Percentiles rank a stretch among this genome's conserved stretches.
phyloP scores from a whole-genome alignment of 2,113 vertebrate genomes.

The Lates calcarifer region DNA sequence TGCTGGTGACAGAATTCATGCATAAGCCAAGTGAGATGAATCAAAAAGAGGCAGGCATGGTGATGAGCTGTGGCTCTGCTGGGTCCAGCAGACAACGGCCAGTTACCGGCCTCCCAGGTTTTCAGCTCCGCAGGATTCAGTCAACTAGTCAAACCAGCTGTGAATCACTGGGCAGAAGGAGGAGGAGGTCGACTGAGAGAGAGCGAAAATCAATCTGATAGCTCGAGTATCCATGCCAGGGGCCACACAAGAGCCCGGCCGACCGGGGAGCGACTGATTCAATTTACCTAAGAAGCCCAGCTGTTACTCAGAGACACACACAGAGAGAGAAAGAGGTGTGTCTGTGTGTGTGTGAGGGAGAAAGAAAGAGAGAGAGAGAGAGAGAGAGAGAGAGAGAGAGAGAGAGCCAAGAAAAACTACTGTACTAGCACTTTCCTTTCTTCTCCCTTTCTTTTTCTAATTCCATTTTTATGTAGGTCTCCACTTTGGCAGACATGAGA shows the following conservation, averaged over 20 bases:
- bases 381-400: background rate
- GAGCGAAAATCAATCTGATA: slow-evolving; percentile 73
- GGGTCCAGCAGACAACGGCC: slow-evolving; percentile 20
- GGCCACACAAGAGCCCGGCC: slow-evolving; percentile 56
- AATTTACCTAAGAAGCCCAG: slow-evolving; percentile 71
- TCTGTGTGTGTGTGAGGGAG: background rate
- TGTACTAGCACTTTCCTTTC: slow-evolving; percentile 58
- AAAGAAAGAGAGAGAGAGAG: background rate
- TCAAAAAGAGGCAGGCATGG: background rate
- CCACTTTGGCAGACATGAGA: slow-evolving; percentile 47
- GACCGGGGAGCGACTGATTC: slow-evolving; percentile 63
- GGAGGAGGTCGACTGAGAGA: background rate
- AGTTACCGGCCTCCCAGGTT: slow-evolving; percentile 7
- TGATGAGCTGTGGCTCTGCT: background rate
- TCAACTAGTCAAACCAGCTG: slow-evolving; percentile 18
- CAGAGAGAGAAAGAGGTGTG: slow-evolving; percentile 19
- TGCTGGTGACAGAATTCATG: background rate
- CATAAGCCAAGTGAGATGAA: slow-evolving; percentile 9
- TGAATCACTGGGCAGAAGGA: slow-evolving; percentile 24
- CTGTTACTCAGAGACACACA: slow-evolving; percentile 52
- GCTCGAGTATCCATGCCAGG: slow-evolving; percentile 69
- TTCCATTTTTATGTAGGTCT: slow-evolving; percentile 60
- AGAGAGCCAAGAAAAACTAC: slow-evolving; percentile 50
- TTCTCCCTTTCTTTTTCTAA: slow-evolving; percentile 51
- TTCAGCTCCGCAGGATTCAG: slow-evolving; percentile 35